Conservation (phyloP, 2,113 vertebrate species). For the Ptilonorhynchus violaceus region DNA sequence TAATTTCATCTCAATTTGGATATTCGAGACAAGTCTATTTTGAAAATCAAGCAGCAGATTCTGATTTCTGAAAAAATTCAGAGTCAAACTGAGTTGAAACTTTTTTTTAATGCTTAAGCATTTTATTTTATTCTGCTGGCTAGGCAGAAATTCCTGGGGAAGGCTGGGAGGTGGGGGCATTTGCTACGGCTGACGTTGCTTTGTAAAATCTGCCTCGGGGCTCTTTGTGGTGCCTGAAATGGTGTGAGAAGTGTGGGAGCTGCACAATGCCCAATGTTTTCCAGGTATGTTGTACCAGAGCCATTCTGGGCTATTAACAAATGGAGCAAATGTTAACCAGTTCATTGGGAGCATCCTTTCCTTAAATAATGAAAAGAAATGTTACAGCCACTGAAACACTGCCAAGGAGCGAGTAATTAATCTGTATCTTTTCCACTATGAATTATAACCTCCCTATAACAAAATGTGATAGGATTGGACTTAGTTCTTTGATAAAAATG, state of each 20-base stretch:
- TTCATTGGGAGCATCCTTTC: background rate
- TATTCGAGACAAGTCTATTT: background rate
- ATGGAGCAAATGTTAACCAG: background rate
- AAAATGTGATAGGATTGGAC: background rate
- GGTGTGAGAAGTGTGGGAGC: background rate
- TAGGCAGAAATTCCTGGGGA: background rate
- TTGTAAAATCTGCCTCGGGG: background rate
- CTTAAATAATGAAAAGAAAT: background rate
- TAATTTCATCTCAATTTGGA: background rate
- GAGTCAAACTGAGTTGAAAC: background rate
- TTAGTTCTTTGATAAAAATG: background rate
- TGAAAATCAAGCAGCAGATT: background rate
- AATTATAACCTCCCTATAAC: background rate
- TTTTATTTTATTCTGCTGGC: background rate
- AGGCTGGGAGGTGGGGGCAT: background rate
- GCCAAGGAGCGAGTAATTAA: background rate
- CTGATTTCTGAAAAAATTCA: background rate
- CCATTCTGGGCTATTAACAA: background rate
- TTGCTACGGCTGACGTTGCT: background rate
- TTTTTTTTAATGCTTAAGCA: background rate
- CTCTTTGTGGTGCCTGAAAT: background rate
- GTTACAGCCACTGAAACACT: background rate
- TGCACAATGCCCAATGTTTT: background rate
- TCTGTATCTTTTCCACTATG: background rate
- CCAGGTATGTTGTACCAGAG: background rate